These are phyloP conservation scores for Heliconius hewitsoni DNA, from an alignment of 1,140 invertebrate genomes.

Conservation along the genomic window DNA sequence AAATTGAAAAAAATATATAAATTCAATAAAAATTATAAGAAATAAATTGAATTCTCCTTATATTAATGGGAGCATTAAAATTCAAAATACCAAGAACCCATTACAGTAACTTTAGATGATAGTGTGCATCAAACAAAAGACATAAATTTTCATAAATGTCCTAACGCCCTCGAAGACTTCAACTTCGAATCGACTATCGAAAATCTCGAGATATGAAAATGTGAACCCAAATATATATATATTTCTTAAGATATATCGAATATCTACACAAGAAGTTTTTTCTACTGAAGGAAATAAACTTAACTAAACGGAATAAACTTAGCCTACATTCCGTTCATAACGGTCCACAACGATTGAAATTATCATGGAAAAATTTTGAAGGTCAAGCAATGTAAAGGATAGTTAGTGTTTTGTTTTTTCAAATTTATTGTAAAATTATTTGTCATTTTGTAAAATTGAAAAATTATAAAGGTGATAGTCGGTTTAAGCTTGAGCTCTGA, in stretches of 20 bases:
- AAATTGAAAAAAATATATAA: too few species aligned
- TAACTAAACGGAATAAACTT: background rate
- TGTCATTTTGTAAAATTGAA: too few species aligned
- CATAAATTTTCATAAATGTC: slow-evolving; percentile 9
- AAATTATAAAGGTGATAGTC: too few species aligned
- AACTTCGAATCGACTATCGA: slow-evolving; percentile 24
- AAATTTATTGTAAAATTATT: background rate
- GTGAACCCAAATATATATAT: slow-evolving; percentile 27
- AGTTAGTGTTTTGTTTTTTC: background rate
- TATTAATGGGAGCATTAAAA: background rate
- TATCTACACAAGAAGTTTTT: slow-evolving; percentile 39
- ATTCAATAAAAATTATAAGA: background rate
- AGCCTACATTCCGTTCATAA: slow-evolving; percentile 45
- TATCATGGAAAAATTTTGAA: background rate
- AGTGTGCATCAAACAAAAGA: background rate
- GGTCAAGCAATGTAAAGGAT: background rate
- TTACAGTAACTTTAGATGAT: background rate
- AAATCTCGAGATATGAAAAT: slow-evolving; percentile 38
- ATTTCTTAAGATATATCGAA: slow-evolving; percentile 18
- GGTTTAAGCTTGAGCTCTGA: too few species aligned
- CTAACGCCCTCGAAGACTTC: slow-evolving; percentile 18
- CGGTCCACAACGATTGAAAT: background rate
- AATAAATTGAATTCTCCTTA: background rate
- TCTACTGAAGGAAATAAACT: slow-evolving; percentile 39
- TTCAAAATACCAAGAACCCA: background rate